Conservation (phyloP, 2,888 invertebrate species). For the Lasioglossum pauxillum region DNA sequence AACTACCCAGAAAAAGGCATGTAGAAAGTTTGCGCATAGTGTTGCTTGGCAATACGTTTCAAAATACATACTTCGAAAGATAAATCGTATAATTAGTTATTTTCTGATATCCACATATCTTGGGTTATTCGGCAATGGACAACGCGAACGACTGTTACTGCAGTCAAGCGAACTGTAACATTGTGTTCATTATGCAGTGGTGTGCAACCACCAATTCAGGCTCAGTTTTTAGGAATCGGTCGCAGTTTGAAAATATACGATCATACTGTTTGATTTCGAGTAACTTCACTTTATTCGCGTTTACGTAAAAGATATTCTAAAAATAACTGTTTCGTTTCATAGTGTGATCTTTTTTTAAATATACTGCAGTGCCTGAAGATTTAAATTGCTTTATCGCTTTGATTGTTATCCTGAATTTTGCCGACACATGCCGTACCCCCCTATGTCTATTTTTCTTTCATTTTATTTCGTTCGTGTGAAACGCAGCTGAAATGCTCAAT, state of each 20-base stretch:
- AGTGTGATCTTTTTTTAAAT: background rate
- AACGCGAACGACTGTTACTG: constrained; percentile 24
- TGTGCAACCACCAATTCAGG: background rate
- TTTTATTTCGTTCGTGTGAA: constrained; percentile 9
- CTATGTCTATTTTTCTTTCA: constrained; percentile 20
- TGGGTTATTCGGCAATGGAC: constrained; percentile 29
- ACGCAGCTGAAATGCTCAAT: constrained; percentile 16
- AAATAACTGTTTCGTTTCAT: background rate
- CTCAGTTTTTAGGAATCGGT: background rate
- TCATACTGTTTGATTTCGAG: background rate
- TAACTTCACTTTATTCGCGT: background rate
- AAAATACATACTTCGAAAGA: constrained; percentile 37
- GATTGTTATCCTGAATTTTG: background rate
- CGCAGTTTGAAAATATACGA: background rate
- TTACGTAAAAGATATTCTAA: background rate
- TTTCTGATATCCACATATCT: constrained; percentile 17
- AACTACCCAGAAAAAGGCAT: constrained; percentile 35
- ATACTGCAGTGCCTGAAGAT: background rate
- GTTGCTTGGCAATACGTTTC: constrained; percentile 53
- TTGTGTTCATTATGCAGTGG: constrained; percentile 11
- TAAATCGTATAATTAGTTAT: constrained; percentile 32
- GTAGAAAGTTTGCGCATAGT: constrained; percentile 51
- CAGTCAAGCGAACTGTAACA: constrained; percentile 42
- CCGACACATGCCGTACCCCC: background rate
- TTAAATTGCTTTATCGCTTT: background rate